A percentile compares a stretch with the other conserved stretches of the same genome.
Conservation (phyloP, 2,797 vertebrate species). For the Chaetophractus vellerosus region DNA sequence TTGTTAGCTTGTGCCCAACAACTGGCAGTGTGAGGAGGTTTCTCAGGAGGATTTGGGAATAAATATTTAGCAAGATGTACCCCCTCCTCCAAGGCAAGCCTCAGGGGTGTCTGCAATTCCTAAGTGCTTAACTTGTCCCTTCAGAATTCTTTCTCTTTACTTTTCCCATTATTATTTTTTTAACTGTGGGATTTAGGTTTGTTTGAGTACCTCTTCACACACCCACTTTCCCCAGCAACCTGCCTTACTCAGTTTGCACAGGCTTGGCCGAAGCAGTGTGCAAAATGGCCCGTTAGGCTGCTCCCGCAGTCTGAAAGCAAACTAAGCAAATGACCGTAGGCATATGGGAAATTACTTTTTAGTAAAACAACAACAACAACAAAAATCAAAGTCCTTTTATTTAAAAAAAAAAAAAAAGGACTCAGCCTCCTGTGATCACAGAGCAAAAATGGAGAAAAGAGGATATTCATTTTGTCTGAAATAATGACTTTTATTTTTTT, state of each 20-base stretch:
- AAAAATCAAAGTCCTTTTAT: not conserved
- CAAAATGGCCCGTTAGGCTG: not conserved
- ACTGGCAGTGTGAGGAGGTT: not conserved
- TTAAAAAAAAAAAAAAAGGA: not conserved
- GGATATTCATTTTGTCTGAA: fast-evolving
- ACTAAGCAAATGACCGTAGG: not conserved
- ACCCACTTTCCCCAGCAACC: fast-evolving
- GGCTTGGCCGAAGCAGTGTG: not conserved
- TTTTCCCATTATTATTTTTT: no score
- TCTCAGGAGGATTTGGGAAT: not conserved
- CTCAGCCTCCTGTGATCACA: not conserved
- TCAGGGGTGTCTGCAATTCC: not conserved
- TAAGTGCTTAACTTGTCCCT: not conserved
- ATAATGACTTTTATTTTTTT: not conserved
- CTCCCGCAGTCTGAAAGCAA: no score
- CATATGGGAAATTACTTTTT: not conserved
- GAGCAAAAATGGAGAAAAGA: fast-evolving
- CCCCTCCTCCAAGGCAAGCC: no score
- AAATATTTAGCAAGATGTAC: not conserved
- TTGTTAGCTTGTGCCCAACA: not conserved
- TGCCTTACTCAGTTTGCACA: not conserved
- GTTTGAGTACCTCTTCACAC: no score
- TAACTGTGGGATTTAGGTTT: not conserved
- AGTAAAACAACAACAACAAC: not conserved
- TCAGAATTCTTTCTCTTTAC: not conserved